Evolutionary conservation across 2,797 vertebrate genomes (phyloP), one percentile per base, ranked within the genome.

Genomic region (Heliangelus exortis): DNA sequence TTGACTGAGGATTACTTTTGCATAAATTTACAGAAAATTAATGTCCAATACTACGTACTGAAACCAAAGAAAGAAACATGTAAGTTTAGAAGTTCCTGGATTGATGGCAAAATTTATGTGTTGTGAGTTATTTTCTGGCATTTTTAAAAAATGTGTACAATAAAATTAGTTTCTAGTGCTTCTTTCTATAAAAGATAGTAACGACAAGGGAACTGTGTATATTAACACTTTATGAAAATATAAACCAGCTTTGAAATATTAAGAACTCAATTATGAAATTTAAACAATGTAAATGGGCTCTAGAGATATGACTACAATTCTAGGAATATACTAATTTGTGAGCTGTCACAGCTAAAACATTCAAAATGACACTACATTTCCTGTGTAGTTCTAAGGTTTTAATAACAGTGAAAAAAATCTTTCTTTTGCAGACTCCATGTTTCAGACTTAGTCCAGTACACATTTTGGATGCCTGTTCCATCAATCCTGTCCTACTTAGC

Each of bases 201-300:
- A 51, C 36, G 26, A 34, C 51, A 87, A 82, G 15, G 76, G 74
- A 86, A 75, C 31, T 55, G 12, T 90, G 58, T 86, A 16, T 69
- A 34, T 90, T 45, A 89, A 93, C 93, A 67, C 34, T 58, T 63
- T 6, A 54, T 90, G 55, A 76, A 93, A 94, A 79, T 67, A 84
- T 67, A 84, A 94, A 72, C 26, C 61, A 22, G 47, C 77, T 86
- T 74, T 89, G 10, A 93, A 93, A 92, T 94, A 81, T 89, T 94
- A 89, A 89, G 82, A 78, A 31, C 12, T 89, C 72, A 71, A 62
- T 93, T 94, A 90, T 55, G 61, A 92, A 87, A 85, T 92, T 71
- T 83, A 68, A 93, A 75, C 79, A 66, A 48, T 87, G 39, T 65
- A 83, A 94, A 62, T 89, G 65, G 47, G 68, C 72, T 87, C 66